Evolutionary conservation across 2,113 vertebrate genomes (phyloP).

Genomic region (Aptenodytes patagonicus): DNA sequence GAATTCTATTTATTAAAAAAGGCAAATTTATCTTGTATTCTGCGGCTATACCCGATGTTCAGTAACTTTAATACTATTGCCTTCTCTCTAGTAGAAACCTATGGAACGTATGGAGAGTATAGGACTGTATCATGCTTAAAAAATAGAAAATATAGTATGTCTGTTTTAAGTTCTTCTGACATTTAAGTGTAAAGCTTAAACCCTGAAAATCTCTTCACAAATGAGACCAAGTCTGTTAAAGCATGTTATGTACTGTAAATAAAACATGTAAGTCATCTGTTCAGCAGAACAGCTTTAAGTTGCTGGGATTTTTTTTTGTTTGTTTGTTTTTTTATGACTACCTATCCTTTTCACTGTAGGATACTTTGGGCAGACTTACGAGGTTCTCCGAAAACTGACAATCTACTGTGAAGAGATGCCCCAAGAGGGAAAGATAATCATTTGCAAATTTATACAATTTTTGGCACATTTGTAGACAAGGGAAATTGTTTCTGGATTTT

Average conservation of each 20-base stretch:
- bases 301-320: not conserved
- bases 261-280: not conserved
- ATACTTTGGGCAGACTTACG: not conserved
- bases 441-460: conserved; percentile 9
- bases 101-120: fast-evolving
- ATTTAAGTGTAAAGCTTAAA: not conserved
- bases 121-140: not conserved
- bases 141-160: not conserved
- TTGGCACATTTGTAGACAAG: not conserved
- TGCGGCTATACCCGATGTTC: fast-evolving
- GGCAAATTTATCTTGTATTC: not conserved
- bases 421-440: not conserved
- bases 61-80: not conserved
- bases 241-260: not conserved
- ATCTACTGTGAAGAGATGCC: not conserved
- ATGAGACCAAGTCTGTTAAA: not conserved
- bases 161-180: conserved; percentile 4
- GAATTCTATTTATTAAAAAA: not conserved
- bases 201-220: not conserved
- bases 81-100: not conserved
- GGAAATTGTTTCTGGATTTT: conserved; percentile 1
- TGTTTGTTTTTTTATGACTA: not conserved
- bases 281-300: not conserved
- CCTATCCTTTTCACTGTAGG: not conserved
- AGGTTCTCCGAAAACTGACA: not conserved